Base-by-base conservation (phyloP, 2,113 vertebrate species). In the Esox niger region DNA sequence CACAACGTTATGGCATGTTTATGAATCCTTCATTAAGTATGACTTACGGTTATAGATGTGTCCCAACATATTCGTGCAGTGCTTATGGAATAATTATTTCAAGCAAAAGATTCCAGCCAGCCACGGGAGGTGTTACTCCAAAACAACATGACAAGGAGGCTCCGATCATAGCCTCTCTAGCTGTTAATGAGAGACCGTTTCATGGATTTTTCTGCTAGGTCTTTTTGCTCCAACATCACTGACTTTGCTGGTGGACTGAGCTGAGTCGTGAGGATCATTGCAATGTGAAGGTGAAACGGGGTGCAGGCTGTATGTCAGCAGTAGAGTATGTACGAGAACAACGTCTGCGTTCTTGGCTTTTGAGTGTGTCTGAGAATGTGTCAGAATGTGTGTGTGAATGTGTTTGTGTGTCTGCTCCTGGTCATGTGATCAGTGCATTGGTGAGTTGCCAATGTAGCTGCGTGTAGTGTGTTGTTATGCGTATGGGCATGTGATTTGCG, bases 121-220 rank as follows among this genome's bases (percentile, higher is more conserved):
- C 5, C 62, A 7, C n/a, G 15, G 9, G 2, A 21, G 2, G 3
- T 64, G 21, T 29, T 64, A 29, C 13, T 43, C 38, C 38, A 6
- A 43, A 15, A 43, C 30, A 20, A 2, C 2, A 47, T 55, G 60
- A 79, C 58, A 68, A 74, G 73, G 79, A 15, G 46, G 43, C 29
- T 55, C 79, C 75, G 66, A 77, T 71, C 6, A 11, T 32, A 69
- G 74, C 47, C 21, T 71, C 57, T 71, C 64, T 56, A 70, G 65
- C 21, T 78, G 76, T 75, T 79, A 87, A 84, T 86, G 72, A 84
- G 63, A 76, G 67, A 78, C 78, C 75, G 70, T 66, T 79, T 47
- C 49, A 82, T 84, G 69, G 77, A 85, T 87, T 84, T 76, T 47
- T 63, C 55, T 61, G 60, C 43, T 69, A 10, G 76, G 61, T 4